Evolutionary conservation across 2,888 invertebrate species (phyloP), one percentile per base, ranked within the genome.

Genomic region (Scaptomyza reducta): DNA sequence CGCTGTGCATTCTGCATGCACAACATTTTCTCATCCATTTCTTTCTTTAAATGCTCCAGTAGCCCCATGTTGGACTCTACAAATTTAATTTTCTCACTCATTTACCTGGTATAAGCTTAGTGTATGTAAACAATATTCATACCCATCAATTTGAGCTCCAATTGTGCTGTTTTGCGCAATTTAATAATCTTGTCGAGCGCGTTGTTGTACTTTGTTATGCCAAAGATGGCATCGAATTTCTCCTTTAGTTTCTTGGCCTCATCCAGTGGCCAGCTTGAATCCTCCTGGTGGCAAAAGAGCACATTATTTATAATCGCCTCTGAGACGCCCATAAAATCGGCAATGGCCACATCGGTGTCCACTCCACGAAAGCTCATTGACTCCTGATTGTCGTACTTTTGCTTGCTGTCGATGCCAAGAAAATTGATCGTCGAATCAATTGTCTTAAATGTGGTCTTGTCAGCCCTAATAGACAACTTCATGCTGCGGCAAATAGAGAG

Each of bases 261-360:
- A 89, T 98, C 97, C 57, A 99, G 92, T 0, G 99, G 99, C 98
- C 99, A 99, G 89, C 95, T 95, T 0, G 98, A 96, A 76, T 99
- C 98, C 91, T 99, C 99, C 94, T 99, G 99, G 90, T 99, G 99
- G 89, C 99, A 99, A 92, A 99, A 99, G 80, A 99, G 96, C 0
- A 99, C 99, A 90, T 97, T 96, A 89, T 97, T 98, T 61, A 99
- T 92, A 65, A 99, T 97, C 0, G 99, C 95, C 90, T 97, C 97
- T 0, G 99, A 97, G 1, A 99, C 98, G 68, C 99, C 91, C 92
- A 94, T 92, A 89, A 94, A 93, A 70, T 93, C 93, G 70, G 95
- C 93, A 93, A 98, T 95, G 84, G 96, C 95, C 35, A 91, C 89
- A 90, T 96, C 95, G 53, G 96, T 93, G 90, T 97, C 96, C 0